These are phyloP conservation scores for Cynopterus brachyotis DNA, from an alignment of 2,113 vertebrate species.

Conservation along the genomic window DNA sequence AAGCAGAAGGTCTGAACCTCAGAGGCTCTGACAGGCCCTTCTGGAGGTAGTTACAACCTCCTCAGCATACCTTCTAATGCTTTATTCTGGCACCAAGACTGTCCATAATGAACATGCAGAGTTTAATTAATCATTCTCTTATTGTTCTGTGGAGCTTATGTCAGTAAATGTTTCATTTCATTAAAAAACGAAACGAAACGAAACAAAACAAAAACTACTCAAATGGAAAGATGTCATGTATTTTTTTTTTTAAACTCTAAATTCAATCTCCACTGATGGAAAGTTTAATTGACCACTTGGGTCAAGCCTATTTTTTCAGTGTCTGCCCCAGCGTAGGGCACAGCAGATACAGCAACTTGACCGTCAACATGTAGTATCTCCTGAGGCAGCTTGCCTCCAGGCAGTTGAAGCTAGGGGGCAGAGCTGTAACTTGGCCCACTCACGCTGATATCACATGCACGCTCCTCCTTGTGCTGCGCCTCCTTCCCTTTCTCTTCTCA, in stretches of 20 bases:
- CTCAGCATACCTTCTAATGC: neutral
- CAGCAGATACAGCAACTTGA: neutral
- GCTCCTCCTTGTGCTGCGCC: fast-evolving
- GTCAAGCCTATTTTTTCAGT: constrained; percentile 35
- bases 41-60: neutral
- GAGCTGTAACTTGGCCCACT: neutral
- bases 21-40: neutral
- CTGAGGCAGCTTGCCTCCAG: neutral
- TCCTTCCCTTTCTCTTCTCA: too few relatives aligned
- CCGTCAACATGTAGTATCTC: neutral
- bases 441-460: fast-evolving
- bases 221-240: constrained; percentile 40
- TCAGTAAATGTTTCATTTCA: constrained; percentile 45
- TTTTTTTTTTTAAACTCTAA: neutral
- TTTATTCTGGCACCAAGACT: neutral
- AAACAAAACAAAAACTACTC: neutral
- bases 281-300: constrained; percentile 60
- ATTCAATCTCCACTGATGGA: constrained; percentile 48
- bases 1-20: neutral
- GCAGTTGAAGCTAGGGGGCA: fast-evolving
- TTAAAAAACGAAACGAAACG: constrained; percentile 47
- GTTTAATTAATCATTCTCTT: constrained; percentile 9
- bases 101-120: neutral
- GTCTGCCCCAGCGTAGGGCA: neutral
- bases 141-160: neutral